phyloP scores from a whole-genome alignment of 2,797 vertebrate species.

The Pangasius mekongensis region DNA sequence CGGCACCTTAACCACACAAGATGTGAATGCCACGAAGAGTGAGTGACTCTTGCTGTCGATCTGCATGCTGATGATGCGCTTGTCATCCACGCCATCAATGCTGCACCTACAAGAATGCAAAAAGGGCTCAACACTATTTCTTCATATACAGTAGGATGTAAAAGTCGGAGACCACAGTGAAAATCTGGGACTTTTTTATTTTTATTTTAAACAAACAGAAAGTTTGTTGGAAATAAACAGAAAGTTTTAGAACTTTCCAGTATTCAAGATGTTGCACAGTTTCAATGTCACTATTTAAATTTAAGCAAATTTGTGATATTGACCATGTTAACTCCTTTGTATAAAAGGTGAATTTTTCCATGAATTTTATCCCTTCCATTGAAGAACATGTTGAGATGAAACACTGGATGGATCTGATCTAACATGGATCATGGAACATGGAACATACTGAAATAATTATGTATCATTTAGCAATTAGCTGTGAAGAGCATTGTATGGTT shows the following conservation, averaged over 20 bases:
- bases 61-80: conserved; percentile 91
- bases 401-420: background rate
- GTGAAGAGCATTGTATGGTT: background rate
- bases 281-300: background rate
- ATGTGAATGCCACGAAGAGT: conserved; percentile 90
- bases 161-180: background rate
- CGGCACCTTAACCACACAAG: conserved; percentile 93
- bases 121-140: background rate
- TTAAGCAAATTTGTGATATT: background rate
- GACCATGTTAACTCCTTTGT: background rate
- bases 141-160: background rate
- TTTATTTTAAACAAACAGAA: background rate
- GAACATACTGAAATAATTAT: background rate
- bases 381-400: background rate
- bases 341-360: background rate
- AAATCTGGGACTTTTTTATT: background rate
- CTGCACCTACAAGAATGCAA: conserved; percentile 82
- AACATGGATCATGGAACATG: background rate
- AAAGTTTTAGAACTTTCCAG: background rate
- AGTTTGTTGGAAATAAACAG: no score
- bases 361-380: background rate
- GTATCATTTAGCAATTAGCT: conserved; percentile 26
- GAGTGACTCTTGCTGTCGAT: conserved; percentile 85
- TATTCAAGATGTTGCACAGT: background rate
- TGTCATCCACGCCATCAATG: conserved; percentile 91